Conservation (phyloP, 2,797 vertebrate genomes). For the Pempheris klunzingeri region DNA sequence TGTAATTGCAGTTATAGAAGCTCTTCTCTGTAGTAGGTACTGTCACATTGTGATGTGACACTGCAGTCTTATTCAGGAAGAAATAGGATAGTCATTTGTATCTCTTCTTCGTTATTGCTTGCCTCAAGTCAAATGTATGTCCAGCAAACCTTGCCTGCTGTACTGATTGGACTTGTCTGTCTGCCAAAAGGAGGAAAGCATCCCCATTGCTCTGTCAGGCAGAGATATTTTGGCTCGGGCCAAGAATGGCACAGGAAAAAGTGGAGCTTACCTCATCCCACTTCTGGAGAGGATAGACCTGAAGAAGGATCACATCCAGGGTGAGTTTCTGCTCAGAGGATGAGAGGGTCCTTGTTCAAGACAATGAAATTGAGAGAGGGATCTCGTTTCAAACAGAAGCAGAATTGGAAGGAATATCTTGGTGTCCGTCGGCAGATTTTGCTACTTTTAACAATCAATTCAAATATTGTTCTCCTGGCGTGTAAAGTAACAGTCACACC, state of each 20-base stretch:
- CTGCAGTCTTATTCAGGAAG: not conserved
- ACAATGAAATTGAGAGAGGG: too few relatives aligned
- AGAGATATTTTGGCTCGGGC: slow-evolving; percentile 86
- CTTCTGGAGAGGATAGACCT: slow-evolving; percentile 86
- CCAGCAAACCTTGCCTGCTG: not conserved
- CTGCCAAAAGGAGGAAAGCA: slow-evolving; percentile 85
- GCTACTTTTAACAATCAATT: not conserved
- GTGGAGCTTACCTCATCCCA: slow-evolving; percentile 89
- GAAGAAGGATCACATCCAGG: slow-evolving; percentile 86
- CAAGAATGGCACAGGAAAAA: slow-evolving; percentile 88
- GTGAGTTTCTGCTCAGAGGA: slow-evolving; percentile 68
- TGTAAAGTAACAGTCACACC: not conserved
- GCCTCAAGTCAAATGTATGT: not conserved
- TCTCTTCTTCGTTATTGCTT: not conserved
- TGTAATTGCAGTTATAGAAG: not conserved
- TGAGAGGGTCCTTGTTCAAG: too few relatives aligned
- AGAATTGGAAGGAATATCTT: not conserved
- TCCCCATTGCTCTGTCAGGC: slow-evolving; percentile 86
- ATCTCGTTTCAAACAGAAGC: not conserved
- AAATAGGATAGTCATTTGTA: not conserved
- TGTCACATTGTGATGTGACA: not conserved
- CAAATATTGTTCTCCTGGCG: not conserved
- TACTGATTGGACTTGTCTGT: slow-evolving; percentile 25
- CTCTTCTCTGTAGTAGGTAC: not conserved
- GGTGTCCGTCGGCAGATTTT: not conserved